Conservation (phyloP, 2,113 vertebrate species). For the Rynchops niger region DNA sequence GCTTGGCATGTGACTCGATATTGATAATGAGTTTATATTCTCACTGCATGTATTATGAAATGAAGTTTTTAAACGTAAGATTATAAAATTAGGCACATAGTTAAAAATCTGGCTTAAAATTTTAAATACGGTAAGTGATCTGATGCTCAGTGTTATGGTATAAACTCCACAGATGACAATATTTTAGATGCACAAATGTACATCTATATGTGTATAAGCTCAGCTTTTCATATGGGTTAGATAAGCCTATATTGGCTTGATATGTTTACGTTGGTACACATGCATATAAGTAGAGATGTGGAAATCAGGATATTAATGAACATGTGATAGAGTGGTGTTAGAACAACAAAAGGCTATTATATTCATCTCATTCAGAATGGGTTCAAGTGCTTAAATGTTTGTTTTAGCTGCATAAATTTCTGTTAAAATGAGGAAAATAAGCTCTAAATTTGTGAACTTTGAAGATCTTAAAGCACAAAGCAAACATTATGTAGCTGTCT, state of each 20-base stretch:
- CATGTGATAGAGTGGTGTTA: background rate
- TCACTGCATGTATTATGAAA: background rate
- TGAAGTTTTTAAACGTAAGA: background rate
- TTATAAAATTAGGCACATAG: background rate
- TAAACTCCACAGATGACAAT: background rate
- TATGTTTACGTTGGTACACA: accelerated
- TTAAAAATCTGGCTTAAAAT: background rate
- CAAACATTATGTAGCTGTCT: background rate
- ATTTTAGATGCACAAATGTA: background rate
- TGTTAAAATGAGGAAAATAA: background rate
- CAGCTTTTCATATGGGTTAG: background rate
- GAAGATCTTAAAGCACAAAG: background rate
- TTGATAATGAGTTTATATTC: background rate
- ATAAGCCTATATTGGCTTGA: background rate
- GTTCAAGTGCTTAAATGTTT: background rate
- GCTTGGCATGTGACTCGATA: background rate
- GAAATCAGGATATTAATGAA: background rate
- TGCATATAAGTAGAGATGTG: background rate
- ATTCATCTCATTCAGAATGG: background rate
- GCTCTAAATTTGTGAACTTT: background rate
- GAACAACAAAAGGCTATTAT: background rate
- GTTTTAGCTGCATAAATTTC: background rate
- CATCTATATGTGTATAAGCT: background rate
- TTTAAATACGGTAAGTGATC: background rate
- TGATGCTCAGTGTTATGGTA: background rate